Base-by-base conservation (phyloP, 2,113 vertebrate genomes). In the Cephalophus harveyi region DNA sequence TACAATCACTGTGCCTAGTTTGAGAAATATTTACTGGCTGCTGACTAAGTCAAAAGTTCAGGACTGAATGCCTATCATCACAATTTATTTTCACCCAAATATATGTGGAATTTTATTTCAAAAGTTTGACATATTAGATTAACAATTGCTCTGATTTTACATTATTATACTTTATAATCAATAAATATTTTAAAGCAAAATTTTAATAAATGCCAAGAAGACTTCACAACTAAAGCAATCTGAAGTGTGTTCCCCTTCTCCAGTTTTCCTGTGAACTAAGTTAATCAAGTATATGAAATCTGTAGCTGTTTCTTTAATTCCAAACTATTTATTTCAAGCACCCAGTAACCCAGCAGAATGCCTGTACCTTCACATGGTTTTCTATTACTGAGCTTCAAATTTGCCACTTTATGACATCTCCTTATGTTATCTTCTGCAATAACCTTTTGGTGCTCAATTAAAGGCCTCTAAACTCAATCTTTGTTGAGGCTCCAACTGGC, bases 371-470 rank as follows among this genome's bases (percentile, higher is more conserved):
- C 82, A 91, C 82, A 92, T 57, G 74, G 89, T 46, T 97, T 91
- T 97, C 94, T 92, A 81, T 86, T 95, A 96, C 90, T 55, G 95
- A 97, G 95, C 54, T 91, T 97, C 97, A 94, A 97, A 95, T 97
- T 97, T 97, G 97, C 97, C 71, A 86, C 91, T 97, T 98, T 98
- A 98, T 96, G 96, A 96, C 30, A 81, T 97, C 67, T 96, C 83
- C 94, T 97, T 98, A 97, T 98, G 97, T 94, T 94, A 96, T 87
- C 85, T 92, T 95, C 95, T 87, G 87, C 60, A 97, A 96, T 96
- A 97, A 97, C 92, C 96, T 98, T 97, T 97, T 40, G 84, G 92
- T 96, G 46, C 46, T 97, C 94, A 97, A 96, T 97, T 97, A 98
- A 97, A 97, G 89, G 52, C 54, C 78, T 97, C 57, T 86, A 97